phyloP scores from a whole-genome alignment of 2,888 invertebrate genomes.

The Cryptophagus acutangulus region DNA sequence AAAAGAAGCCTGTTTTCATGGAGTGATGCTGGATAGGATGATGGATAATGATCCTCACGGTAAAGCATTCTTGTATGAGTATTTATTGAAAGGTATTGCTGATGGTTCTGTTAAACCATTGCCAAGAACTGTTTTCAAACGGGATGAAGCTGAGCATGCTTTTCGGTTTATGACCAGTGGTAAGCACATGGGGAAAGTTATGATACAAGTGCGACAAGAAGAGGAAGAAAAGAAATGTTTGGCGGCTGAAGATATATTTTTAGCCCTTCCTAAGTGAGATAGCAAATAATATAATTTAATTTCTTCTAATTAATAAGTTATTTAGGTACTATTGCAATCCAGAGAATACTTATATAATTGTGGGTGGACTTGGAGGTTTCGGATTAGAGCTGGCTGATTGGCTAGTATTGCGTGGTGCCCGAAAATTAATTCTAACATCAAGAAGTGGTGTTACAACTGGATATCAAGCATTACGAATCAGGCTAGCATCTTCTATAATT shows the following conservation, averaged over 20 bases:
- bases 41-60: conserved; percentile 18
- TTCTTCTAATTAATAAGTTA: conserved; percentile 7
- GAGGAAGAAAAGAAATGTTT: too few relatives aligned
- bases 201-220: conserved; percentile 47
- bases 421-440: conserved; percentile 73
- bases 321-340: conserved; percentile 54
- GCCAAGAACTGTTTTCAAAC: conserved; percentile 58
- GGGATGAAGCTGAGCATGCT: conserved; percentile 65
- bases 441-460: conserved; percentile 74
- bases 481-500: conserved; percentile 20
- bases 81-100: conserved; percentile 12
- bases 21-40: conserved; percentile 59
- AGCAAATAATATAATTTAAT: conserved; percentile 8
- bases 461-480: conserved; percentile 61
- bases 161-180: conserved; percentile 63
- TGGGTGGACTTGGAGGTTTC: conserved; percentile 86
- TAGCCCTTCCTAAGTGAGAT: too few relatives aligned
- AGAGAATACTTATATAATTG: conserved; percentile 56
- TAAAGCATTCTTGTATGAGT: neutral
- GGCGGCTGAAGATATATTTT: too few relatives aligned
- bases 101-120: conserved; percentile 66
- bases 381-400: conserved; percentile 85
- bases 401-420: conserved; percentile 78
- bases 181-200: conserved; percentile 75
- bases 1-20: conserved; percentile 70